Base-by-base conservation (phyloP, 2,888 invertebrate genomes). In the Theretra japonica region DNA sequence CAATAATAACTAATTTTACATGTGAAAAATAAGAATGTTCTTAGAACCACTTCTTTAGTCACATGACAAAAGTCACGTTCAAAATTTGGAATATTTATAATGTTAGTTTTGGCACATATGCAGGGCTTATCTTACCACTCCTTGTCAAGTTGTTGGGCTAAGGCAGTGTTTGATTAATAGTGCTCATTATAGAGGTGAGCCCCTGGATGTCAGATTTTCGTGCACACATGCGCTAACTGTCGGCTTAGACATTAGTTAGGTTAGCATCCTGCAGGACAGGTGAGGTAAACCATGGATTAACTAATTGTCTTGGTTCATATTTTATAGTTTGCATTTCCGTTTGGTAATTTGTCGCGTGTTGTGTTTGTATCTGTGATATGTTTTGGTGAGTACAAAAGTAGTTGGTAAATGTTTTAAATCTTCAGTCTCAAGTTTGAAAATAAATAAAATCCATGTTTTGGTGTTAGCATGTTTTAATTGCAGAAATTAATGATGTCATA, bases 51-150 rank as follows among this genome's bases (percentile, higher is more conserved):
- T 2, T 17, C 4, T 2, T 7, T n/a, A 41, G 15, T 15, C 0
- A n/a, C n/a, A 53, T n/a, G 53, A 53, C 53, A 53, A 25, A 28
- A 28, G 19, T 60, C 28, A 60, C 59, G 28, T 60, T 28, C 7
- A 6, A 30, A 60, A 17, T n/a, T 17, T 30, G 53, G 83, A 82
- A 83, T 75, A 81, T 78, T 75, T 75, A 77, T 69, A 86, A 89
- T 88, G 85, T 90, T 90, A 90, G 88, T 90, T 90, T 90, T 89
- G 87, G 87, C 92, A 88, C 92, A 92, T 87, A 89, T 91, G 90
- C 79, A 83, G 79, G 81, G 79, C 79, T 81, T 81, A 80, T 86
- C 83, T 82, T 85, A 81, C 84, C 83, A 78, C 33, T 30, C 23
- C 65, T 62, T 65, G 86, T 87, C 86, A 84, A 85, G 87, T 85